These are phyloP conservation scores for Epistrophe grossulariae DNA, from an alignment of 2,888 invertebrate species.

Conservation along the genomic window DNA sequence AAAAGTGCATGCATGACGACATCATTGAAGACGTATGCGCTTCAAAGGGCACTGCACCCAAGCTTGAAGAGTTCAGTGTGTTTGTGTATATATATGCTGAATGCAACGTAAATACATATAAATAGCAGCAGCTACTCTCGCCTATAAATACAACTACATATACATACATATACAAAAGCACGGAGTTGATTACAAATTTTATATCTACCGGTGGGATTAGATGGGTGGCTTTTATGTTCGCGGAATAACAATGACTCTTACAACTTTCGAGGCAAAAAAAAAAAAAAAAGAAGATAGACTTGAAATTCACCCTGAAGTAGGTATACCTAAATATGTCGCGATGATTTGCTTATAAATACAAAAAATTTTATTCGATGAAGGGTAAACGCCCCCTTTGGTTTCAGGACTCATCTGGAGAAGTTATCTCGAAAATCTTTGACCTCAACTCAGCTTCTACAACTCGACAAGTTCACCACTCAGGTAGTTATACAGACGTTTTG, in stretches of 20 bases:
- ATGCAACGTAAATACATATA: no score
- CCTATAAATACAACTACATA: neutral
- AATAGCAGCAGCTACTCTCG: neutral
- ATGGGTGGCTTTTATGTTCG: constrained; percentile 30
- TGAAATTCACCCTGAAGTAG: constrained; percentile 1
- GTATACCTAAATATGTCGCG: neutral
- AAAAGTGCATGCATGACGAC: constrained; percentile 59
- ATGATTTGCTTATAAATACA: neutral
- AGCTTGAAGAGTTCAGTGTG: neutral
- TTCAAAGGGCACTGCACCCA: constrained; percentile 66
- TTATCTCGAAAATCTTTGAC: no score
- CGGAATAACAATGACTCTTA: constrained; percentile 46
- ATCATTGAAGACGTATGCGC: constrained; percentile 23
- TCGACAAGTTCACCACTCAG: no score
- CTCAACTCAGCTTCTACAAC: no score
- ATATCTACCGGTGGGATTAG: constrained; percentile 17
- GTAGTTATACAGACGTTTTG: no score
- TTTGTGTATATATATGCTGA: neutral
- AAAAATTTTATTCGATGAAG: no score
- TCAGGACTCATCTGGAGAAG: no score
- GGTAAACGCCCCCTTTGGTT: no score
- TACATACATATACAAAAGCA: neutral
- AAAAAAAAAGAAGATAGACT: neutral
- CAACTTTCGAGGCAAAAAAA: neutral
- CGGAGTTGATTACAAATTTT: constrained; percentile 25